Conservation (phyloP, 2,797 vertebrate genomes). For the Chelidonichthys spinosus region DNA sequence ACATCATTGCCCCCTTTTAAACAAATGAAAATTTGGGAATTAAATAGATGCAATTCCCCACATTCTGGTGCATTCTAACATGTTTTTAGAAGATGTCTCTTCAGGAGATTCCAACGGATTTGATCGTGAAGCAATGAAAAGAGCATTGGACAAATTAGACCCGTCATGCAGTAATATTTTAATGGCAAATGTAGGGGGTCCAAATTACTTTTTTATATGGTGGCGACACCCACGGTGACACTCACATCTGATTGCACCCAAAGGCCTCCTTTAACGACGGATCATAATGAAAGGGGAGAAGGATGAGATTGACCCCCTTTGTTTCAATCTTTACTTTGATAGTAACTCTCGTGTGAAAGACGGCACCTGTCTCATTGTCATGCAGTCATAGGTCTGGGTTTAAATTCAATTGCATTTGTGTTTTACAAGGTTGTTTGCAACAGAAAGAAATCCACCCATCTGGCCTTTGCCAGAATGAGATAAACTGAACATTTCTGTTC, state of each 20-base stretch:
- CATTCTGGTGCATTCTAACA: too few species aligned
- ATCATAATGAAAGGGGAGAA: not conserved
- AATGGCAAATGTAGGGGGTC: too few species aligned
- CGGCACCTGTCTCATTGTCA: not conserved
- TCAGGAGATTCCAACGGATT: too few species aligned
- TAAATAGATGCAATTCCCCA: too few species aligned
- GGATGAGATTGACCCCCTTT: constrained; percentile 9
- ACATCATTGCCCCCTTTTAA: not conserved
- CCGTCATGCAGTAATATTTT: too few species aligned
- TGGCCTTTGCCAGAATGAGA: constrained; percentile 9
- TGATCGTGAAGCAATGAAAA: too few species aligned
- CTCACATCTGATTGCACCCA: not conserved
- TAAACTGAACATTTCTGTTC: not conserved
- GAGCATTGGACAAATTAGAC: too few species aligned
- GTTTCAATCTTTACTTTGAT: not conserved
- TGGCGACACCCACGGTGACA: not conserved
- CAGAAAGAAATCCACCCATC: constrained; percentile 20
- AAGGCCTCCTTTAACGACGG: not conserved
- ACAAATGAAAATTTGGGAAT: not conserved
- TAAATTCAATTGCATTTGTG: not conserved
- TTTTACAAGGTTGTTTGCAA: constrained; percentile 1
- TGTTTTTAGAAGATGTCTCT: too few species aligned
- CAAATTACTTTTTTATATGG: too few species aligned
- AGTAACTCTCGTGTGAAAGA: not conserved
- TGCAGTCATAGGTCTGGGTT: not conserved